Evolutionary conservation across 2,888 invertebrate species (phyloP).

Genomic region (Coenonympha glycerion): DNA sequence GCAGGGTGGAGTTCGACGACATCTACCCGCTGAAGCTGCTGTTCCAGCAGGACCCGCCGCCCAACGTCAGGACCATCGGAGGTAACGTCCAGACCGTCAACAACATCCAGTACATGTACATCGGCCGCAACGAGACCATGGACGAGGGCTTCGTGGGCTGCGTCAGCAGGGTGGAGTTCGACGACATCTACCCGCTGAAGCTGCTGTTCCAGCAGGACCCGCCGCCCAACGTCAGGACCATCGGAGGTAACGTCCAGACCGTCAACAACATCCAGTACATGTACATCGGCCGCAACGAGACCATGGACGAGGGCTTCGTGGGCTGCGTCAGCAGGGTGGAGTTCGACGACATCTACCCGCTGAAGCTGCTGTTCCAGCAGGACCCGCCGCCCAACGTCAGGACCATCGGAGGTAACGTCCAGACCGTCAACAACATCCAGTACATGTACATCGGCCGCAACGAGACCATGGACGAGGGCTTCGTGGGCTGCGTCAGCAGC

Average conservation of each 20-base stretch:
- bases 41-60: conserved; percentile 95
- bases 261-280: conserved; percentile 97
- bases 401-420: too few relatives aligned
- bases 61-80: conserved; percentile 85
- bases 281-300: conserved; percentile 95
- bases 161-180: conserved; percentile 95
- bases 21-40: conserved; percentile 95
- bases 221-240: conserved; percentile 86
- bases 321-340: conserved; percentile 96
- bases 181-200: conserved; percentile 97
- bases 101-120: conserved; percentile 96
- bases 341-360: conserved; percentile 97
- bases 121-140: conserved; percentile 95
- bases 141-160: conserved; percentile 93
- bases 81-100: too few relatives aligned
- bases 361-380: conserved; percentile 96
- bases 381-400: conserved; percentile 90
- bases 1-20: conserved; percentile 96
- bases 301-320: conserved; percentile 90
- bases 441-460: conserved; percentile 97
- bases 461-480: conserved; percentile 90
- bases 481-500: conserved; percentile 94
- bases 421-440: conserved; percentile 97
- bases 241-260: too few relatives aligned
- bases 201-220: conserved; percentile 96